Evolutionary conservation across 2,113 vertebrate species (phyloP).

Genomic region (Tragelaphus strepsiceros): DNA sequence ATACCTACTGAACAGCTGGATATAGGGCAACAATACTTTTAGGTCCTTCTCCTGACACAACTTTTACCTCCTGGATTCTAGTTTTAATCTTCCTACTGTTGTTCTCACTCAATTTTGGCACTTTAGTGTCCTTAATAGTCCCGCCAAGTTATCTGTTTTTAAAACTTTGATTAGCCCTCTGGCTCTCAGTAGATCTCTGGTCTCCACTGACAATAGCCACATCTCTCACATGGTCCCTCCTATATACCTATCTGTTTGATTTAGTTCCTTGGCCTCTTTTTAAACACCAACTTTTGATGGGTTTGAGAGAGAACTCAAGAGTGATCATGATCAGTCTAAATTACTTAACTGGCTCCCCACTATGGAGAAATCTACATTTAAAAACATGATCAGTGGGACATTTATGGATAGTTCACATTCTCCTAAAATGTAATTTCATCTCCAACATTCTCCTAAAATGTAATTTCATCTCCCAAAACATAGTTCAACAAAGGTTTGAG

Average conservation of each 20-base stretch:
- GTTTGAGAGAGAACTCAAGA: not conserved
- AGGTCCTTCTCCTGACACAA: not conserved
- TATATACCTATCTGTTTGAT: not conserved
- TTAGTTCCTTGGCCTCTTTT: not conserved
- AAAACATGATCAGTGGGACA: not conserved
- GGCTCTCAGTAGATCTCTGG: not conserved
- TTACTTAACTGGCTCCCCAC: not conserved
- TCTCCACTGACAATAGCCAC: not conserved
- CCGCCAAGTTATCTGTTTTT: slow-evolving; percentile 17
- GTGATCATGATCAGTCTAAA: not conserved
- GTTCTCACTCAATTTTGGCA: not conserved
- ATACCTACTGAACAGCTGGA: not conserved
- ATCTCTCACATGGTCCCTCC: not conserved
- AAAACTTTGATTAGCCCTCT: slow-evolving; percentile 32
- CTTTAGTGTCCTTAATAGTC: not conserved
- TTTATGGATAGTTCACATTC: not conserved
- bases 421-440: slow-evolving; percentile 7
- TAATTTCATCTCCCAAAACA: not conserved
- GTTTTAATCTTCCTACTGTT: not conserved
- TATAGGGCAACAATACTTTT: not conserved
- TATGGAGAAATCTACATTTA: not conserved
- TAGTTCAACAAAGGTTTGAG: not conserved
- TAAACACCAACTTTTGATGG: not conserved
- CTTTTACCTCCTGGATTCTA: not conserved
- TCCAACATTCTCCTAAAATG: not conserved